Conservation (phyloP, 2,113 vertebrate genomes). For the Acinonyx jubatus region DNA sequence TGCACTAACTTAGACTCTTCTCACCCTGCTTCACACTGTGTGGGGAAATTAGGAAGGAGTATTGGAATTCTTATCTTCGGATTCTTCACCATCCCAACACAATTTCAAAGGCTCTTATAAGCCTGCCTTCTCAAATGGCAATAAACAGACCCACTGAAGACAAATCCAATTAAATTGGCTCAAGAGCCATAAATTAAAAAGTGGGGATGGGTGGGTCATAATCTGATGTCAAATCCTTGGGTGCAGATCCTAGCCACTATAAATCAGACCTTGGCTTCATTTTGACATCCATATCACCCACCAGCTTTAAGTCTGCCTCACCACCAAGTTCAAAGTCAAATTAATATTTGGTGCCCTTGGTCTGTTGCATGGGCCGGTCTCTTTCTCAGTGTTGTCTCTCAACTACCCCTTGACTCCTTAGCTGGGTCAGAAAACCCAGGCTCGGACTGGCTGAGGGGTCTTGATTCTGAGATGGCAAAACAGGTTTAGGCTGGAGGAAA, state of each 20-base stretch:
- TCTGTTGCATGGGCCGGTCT: neutral
- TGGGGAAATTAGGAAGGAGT: neutral
- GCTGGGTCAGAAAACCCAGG: neutral
- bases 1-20: neutral
- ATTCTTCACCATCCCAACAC: neutral
- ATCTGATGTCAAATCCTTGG: constrained; percentile 27
- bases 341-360: neutral
- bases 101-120: constrained; percentile 37
- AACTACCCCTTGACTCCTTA: neutral
- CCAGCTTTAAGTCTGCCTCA: neutral
- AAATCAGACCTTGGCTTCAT: constrained; percentile 38
- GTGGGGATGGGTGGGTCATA: neutral
- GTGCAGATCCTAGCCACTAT: constrained; percentile 30
- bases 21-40: neutral
- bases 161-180: constrained; percentile 55
- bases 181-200: constrained; percentile 5
- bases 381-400: neutral
- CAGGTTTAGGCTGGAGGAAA: neutral
- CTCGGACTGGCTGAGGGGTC: neutral
- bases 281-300: neutral
- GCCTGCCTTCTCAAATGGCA: neutral
- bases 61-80: neutral
- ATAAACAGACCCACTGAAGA: constrained; percentile 54
- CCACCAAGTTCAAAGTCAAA: neutral
- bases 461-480: neutral